Evolutionary conservation across 2,888 invertebrate genomes (phyloP), one percentile per base, ranked within the genome.

Genomic region (Rapana venosa): DNA sequence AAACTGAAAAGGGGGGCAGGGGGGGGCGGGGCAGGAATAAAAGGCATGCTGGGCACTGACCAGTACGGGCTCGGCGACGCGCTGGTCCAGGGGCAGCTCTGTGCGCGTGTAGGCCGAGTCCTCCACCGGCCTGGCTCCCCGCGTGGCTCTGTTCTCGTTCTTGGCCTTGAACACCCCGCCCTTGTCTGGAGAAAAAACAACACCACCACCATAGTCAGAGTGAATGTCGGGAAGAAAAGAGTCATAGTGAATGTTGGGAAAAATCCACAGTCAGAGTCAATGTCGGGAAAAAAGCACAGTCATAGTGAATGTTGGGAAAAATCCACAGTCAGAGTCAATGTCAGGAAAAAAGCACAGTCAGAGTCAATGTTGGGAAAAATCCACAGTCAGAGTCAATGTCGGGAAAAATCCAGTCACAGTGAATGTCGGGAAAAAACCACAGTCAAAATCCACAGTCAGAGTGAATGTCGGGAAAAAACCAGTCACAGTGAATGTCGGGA

Each of bases 131-230:
- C 90, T 35, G 11, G 90, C 90, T 32, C 90, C 90, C 2, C 81
- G 70, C 0, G 90, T 90, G 36, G 87, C 88, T 8, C 77, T 58
- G 90, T 91, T 90, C 35, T 36, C 85, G 26, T 74, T 56, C 85
- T 81, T 91, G 85, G 91, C 90, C 35, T 91, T 91, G 87, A 90
- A 90, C 35, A 90, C 81, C 30, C 90, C 89, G 0, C 88, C 91
- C 70, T 90, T 77, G 61, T 91, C 91, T 91, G 87, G 0, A 86
- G n/a, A 66, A 32, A 32, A 13, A 35, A 79, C 30, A 32, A 20
- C 17, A 61, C 61, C 4, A 13, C 22, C 79, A n/a, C 4, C 35
- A 81, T 6, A 22, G 11, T 6, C 22, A 70, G 70, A 6, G 26
- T 70, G 20, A 26, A 70, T 5, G 47, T 47, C 47, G 8, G 20